These are phyloP conservation scores for Electrophaes corylata DNA, from an alignment of 2,888 invertebrate species.

Conservation along the genomic window DNA sequence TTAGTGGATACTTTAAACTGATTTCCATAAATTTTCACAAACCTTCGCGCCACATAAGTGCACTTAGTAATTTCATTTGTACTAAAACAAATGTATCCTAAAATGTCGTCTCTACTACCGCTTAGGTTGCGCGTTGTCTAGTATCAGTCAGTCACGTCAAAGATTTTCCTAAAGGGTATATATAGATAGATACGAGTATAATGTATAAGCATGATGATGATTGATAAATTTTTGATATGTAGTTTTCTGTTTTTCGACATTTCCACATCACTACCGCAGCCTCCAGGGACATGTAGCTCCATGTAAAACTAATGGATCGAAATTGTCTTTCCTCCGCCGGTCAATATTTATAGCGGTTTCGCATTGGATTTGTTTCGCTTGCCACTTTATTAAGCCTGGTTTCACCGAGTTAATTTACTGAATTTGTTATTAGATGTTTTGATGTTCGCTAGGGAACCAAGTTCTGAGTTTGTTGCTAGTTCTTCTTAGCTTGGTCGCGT, in stretches of 20 bases:
- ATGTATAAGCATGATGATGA: not conserved
- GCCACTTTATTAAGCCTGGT: slow-evolving; percentile 21
- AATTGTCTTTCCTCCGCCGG: slow-evolving; percentile 36
- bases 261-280: not conserved
- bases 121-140: too few relatives aligned
- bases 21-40: too few relatives aligned
- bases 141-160: too few relatives aligned
- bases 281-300: slow-evolving; percentile 27
- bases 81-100: too few relatives aligned
- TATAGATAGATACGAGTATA: too few relatives aligned
- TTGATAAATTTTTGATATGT: not conserved
- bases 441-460: not conserved
- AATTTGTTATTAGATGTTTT: slow-evolving; percentile 8
- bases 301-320: slow-evolving; percentile 42
- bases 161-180: too few relatives aligned
- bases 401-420: slow-evolving; percentile 10
- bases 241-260: not conserved
- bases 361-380: slow-evolving; percentile 31
- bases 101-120: too few relatives aligned
- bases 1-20: too few relatives aligned
- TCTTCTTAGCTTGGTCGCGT: not conserved
- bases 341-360: slow-evolving; percentile 39
- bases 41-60: too few relatives aligned
- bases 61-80: too few relatives aligned
- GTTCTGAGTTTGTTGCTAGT: not conserved